A percentile compares a stretch with the other conserved stretches of the same genome.
Conservation (phyloP, 2,113 vertebrate species). For the Cervus canadensis region DNA sequence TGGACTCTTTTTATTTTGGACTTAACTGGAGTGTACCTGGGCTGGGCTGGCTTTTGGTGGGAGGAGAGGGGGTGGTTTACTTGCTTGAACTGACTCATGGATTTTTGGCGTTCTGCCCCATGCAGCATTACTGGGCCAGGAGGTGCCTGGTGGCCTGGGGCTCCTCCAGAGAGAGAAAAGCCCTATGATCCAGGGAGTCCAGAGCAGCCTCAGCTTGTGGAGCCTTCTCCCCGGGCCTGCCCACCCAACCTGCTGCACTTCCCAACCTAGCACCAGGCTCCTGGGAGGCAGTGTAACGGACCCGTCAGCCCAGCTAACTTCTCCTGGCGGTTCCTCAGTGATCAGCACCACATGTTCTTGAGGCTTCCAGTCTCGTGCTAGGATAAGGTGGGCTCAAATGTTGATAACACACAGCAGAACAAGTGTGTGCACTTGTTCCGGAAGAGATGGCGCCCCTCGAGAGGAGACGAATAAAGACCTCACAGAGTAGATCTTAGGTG, state of each 20-base stretch:
- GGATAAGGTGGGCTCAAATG: neutral
- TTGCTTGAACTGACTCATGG: neutral
- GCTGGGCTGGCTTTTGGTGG: neutral
- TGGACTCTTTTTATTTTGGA: neutral
- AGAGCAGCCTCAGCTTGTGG: neutral
- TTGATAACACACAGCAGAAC: neutral
- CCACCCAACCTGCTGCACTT: neutral
- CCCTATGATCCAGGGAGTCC: neutral
- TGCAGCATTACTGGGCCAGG: neutral
- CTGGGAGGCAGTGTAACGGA: accelerated
- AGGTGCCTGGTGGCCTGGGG: neutral
- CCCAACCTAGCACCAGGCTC: neutral
- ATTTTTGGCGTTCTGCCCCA: neutral
- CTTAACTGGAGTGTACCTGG: neutral
- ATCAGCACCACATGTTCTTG: neutral
- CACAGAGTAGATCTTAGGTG: neutral
- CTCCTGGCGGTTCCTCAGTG: neutral
- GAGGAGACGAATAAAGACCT: neutral
- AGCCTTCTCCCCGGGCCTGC: neutral
- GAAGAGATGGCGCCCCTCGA: neutral
- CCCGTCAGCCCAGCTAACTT: neutral
- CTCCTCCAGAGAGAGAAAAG: neutral
- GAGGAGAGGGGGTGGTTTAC: neutral
- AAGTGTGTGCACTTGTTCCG: neutral
- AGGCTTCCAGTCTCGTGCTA: neutral